Evolutionary conservation across 2,797 vertebrate species (phyloP), one percentile per base, ranked within the genome.

Genomic region (Coranthus polyacanthus): DNA sequence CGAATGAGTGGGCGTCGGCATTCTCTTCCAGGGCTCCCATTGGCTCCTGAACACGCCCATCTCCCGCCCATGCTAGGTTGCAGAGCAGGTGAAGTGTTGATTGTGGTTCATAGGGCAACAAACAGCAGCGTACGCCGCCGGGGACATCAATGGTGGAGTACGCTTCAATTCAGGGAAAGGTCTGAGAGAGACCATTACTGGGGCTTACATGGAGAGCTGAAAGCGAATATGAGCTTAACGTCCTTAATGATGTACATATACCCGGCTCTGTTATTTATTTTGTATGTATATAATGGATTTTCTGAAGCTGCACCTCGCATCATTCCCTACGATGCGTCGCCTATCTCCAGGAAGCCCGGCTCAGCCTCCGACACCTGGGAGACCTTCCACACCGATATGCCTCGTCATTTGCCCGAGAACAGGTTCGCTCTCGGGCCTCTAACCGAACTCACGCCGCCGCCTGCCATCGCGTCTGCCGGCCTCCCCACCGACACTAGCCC

Each of bases 201-300:
- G 54, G 83, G 86, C 88, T 82, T 92, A 89, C 86, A 93, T 93
- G 93, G 92, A 92, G 92, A 94, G 92, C 92, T 92, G 91, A 91
- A 75, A 83, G 62, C 37, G 56, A 90, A 78, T 72, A 93, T 94
- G 93, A 88, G 91, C 60, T 69, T 70, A 54, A 75, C 90, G 79
- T 85, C 87, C 78, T 90, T 88, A 92, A 94, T 93, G 80, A 94
- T 94, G 93, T 88, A 83, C 85, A 89, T 88, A 87, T 91, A 87
- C 66, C 67, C 85, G 82, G 66, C 64, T 21, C 78, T 89, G 61
- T 47, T 90, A 68, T 72, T 93, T 76, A 71, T 93, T 87, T 84
- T 93, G 16, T 88, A 85, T 71, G 85, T 82, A 72, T 91, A 76
- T 74, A 51, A 87, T 32, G 90, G 90, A 43, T 88, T 93, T 78